Percentiles rank a stretch among this genome's conserved stretches.
phyloP scores from a whole-genome alignment of 1,140 invertebrate species.

The Orchesella cincta region DNA sequence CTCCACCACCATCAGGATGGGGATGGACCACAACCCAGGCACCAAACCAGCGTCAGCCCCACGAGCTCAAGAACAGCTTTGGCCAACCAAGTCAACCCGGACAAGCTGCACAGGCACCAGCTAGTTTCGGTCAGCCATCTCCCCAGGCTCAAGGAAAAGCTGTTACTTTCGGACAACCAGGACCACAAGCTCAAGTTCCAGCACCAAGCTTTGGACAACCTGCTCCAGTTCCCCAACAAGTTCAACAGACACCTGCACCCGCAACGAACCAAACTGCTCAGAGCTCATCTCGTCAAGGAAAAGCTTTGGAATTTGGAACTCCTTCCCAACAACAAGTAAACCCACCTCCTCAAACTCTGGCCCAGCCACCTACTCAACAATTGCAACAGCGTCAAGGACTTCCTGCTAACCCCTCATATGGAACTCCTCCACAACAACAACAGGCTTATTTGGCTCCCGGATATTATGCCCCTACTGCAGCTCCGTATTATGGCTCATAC shows the following conservation, averaged over 20 bases:
- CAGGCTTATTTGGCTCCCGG: background rate
- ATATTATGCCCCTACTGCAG: background rate
- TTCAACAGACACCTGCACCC: background rate
- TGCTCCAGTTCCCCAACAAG: background rate
- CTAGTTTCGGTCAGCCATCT: constrained; percentile 5
- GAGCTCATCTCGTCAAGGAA: background rate
- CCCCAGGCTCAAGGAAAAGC: background rate
- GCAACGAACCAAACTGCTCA: background rate
- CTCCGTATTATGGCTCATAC: background rate
- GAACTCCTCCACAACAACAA: too few species aligned
- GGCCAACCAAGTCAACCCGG: constrained; percentile 1
- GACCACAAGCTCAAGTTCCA: background rate
- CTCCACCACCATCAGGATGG: background rate
- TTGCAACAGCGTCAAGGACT: background rate
- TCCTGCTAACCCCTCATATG: too few species aligned
- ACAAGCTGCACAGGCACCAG: background rate
- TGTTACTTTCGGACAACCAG: background rate
- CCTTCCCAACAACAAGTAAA: background rate
- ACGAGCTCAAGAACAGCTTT: background rate
- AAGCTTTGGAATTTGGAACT: constrained; percentile 1
- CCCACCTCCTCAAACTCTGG: background rate
- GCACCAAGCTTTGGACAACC: background rate
- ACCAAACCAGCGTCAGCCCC: background rate
- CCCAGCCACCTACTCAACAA: background rate
- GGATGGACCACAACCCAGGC: background rate